phyloP scores from a whole-genome alignment of 2,113 vertebrate genomes.

The Tapirus terrestris region DNA sequence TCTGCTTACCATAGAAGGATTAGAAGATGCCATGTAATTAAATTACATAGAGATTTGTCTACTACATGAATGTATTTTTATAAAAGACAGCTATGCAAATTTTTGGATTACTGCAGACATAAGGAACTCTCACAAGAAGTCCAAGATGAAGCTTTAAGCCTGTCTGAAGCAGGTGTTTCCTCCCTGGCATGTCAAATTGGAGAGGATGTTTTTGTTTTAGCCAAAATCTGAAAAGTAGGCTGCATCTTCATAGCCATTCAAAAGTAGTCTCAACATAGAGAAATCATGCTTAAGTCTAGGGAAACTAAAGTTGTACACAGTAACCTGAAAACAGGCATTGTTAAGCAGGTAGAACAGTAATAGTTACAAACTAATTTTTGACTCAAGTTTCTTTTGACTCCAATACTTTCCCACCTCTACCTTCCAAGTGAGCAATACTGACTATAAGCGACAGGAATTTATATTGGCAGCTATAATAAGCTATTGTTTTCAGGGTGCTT shows the following conservation, averaged over 20 bases:
- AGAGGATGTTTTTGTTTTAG: slow-evolving; percentile 33
- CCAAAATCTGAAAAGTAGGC: slow-evolving; percentile 3
- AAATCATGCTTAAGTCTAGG: slow-evolving; percentile 10
- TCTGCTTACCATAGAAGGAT: neutral
- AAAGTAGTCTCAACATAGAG: slow-evolving; percentile 16
- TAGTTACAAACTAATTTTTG: neutral
- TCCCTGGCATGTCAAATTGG: neutral
- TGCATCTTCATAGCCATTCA: slow-evolving; percentile 3
- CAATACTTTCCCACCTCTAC: neutral
- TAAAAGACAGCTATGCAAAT: neutral
- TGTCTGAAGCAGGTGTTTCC: slow-evolving; percentile 23
- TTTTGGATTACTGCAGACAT: slow-evolving; percentile 26
- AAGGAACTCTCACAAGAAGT: slow-evolving; percentile 31
- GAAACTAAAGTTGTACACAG: slow-evolving; percentile 3
- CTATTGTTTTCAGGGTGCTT: neutral
- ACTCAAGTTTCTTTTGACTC: slow-evolving; percentile 11
- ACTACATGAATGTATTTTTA: neutral
- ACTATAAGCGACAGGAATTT: neutral
- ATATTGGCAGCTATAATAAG: neutral
- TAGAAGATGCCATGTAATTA: slow-evolving; percentile 22
- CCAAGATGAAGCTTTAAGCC: neutral
- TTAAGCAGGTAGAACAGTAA: neutral
- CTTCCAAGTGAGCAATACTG: neutral
- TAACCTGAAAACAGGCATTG: slow-evolving; percentile 14
- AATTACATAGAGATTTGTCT: neutral